These are phyloP conservation scores for Camponotus vicinus DNA, from an alignment of 1,140 invertebrate species.

Conservation along the genomic window DNA sequence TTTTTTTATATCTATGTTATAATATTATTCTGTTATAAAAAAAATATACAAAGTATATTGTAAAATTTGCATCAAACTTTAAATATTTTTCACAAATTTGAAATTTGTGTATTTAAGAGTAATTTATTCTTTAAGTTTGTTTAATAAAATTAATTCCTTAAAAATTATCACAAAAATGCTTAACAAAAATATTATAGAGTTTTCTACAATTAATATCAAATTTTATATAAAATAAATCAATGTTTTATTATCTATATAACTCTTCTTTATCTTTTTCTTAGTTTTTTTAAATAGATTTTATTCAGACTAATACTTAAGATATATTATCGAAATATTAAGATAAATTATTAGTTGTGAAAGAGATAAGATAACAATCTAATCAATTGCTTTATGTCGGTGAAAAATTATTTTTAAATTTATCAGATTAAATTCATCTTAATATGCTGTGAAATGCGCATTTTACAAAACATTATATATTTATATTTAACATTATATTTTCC, in stretches of 20 bases:
- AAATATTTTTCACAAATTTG: neutral
- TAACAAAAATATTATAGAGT: neutral
- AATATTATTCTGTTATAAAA: neutral
- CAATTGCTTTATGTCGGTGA: neutral
- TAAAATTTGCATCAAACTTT: constrained; percentile 14
- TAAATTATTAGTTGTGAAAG: neutral
- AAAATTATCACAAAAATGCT: constrained; percentile 22
- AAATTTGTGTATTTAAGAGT: neutral
- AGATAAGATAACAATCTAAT: neutral
- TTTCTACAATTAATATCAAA: neutral
- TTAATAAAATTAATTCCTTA: neutral
- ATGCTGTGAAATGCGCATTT: neutral
- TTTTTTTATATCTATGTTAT: constrained; percentile 12
- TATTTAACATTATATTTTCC: neutral
- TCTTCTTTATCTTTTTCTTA: neutral
- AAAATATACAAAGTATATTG: neutral
- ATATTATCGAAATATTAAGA: constrained; percentile 13
- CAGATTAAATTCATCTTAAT: neutral
- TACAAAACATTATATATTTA: neutral
- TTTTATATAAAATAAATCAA: neutral
- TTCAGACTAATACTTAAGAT: neutral
- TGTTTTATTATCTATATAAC: neutral
- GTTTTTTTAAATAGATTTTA: constrained; percentile 6
- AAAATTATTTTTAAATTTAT: neutral
- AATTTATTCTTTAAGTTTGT: neutral